These are phyloP conservation scores for Mus spicilegus DNA, from an alignment of 2,113 vertebrate genomes.

Conservation along the genomic window DNA sequence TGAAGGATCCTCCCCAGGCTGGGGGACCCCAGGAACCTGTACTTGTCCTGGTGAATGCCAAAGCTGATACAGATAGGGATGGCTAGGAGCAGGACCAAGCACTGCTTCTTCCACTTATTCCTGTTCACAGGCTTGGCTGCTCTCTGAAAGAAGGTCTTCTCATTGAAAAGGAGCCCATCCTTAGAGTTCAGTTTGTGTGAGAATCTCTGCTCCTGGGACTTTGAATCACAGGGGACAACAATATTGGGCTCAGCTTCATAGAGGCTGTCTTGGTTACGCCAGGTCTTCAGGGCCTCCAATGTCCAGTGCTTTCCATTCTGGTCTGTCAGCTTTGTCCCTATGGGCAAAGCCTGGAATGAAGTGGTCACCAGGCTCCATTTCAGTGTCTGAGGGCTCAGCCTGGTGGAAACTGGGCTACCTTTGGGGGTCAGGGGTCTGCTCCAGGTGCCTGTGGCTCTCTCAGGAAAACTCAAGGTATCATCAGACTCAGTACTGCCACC, in stretches of 20 bases:
- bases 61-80: slow-evolving; percentile 93
- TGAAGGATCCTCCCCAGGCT: slow-evolving; percentile 91
- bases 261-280: background rate
- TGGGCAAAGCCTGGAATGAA: slow-evolving; percentile 69
- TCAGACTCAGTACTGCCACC: background rate
- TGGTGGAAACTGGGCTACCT: background rate
- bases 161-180: slow-evolving; percentile 93
- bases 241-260: background rate
- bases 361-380: slow-evolving; percentile 57
- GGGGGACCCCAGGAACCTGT: slow-evolving; percentile 95
- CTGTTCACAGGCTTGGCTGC: slow-evolving; percentile 88
- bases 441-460: slow-evolving; percentile 29
- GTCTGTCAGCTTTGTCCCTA: slow-evolving; percentile 73
- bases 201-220: background rate
- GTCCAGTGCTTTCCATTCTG: background rate
- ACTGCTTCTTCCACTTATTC: slow-evolving; percentile 93
- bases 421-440: background rate
- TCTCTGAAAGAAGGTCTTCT: slow-evolving; percentile 96
- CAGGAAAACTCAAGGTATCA: background rate
- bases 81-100: slow-evolving; percentile 88
- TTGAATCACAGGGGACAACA: background rate
- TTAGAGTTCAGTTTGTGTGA: slow-evolving; percentile 87
- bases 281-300: background rate
- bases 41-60: slow-evolving; percentile 89
- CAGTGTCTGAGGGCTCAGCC: slow-evolving; percentile 34